phyloP scores from a whole-genome alignment of 2,113 vertebrate species.

The Tetrax tetrax region DNA sequence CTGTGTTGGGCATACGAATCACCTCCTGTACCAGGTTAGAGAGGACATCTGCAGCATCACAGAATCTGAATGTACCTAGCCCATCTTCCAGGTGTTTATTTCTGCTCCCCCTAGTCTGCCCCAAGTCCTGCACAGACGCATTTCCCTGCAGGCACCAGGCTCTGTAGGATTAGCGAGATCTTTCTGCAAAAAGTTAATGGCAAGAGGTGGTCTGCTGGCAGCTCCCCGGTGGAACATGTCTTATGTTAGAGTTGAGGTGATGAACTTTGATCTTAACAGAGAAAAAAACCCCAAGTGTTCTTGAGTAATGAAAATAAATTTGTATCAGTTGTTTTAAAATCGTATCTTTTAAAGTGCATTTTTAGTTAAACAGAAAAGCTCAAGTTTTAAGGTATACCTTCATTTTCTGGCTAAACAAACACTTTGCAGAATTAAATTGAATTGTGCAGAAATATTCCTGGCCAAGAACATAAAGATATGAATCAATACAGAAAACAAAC shows the following conservation, averaged over 20 bases:
- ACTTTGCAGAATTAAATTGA: not conserved
- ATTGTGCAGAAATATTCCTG: not conserved
- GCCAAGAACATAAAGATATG: not conserved
- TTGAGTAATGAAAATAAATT: not conserved
- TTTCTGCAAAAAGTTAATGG: not conserved
- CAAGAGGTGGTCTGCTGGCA: not conserved
- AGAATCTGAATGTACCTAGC: not conserved
- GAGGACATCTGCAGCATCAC: not conserved
- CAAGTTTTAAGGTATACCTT: not conserved
- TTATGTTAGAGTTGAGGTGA: not conserved
- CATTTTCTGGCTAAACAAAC: not conserved
- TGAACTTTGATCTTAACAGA: not conserved
- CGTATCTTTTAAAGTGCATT: not conserved
- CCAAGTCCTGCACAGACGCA: rapidly evolving
- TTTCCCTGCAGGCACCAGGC: not conserved
- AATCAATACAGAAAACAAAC: not conserved
- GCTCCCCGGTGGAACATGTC: not conserved
- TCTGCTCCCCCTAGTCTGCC: too few relatives aligned
- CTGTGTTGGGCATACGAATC: not conserved
- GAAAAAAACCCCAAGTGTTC: not conserved
- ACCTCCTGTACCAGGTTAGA: not conserved
- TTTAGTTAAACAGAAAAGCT: not conserved
- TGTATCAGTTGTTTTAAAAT: not conserved
- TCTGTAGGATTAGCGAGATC: not conserved
- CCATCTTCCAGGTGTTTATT: not conserved